Evolutionary conservation across 2,113 vertebrate species (phyloP), one percentile per base, ranked within the genome.

Genomic region (Chaetops frenatus): DNA sequence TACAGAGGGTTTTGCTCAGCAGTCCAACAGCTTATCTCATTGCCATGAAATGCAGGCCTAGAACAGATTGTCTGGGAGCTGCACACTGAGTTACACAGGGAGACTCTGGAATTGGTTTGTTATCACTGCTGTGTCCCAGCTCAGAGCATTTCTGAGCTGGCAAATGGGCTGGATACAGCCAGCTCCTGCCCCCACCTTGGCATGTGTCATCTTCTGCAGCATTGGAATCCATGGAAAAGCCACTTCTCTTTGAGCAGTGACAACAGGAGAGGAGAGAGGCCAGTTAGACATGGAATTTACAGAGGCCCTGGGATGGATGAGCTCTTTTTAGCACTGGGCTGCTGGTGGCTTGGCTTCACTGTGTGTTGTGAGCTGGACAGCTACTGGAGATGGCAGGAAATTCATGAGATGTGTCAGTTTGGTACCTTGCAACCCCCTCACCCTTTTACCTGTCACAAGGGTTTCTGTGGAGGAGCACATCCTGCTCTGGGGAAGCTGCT

Each of bases 21-120:
- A 60, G 80, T 88, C 88, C 82, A 88, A 54, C 60, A 47, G 51
- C 86, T 96, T 95, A 95, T 85, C 86, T 96, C 92, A 94, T 35
- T 76, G 90, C 90, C 25, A 5, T 84, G 94, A 91, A 93, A 93
- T 86, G 95, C 72, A 69, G 66, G 76, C 85, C 92, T 29, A 48
- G 88, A 84, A 64, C 88, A 90, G 76, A 74, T 57, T 81, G 90
- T 76, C 77, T 91, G 62, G n/a, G 27, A 88, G 90, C 95, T 74
- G 51, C 65, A 78, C 1, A 10, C 88, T 38, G 88, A 64, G 76
- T 79, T 71, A 17, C 60, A 53, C 8, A 2, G 80, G 53, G 36
- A 44, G 22, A 22, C 44, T 71, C 80, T 83, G 96, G 58, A 93
- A 72, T 70, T 33, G 17, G 57, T 79, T 61, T 69, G 57, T 69